Evolutionary conservation across 2,888 invertebrate species (phyloP), one percentile per base, ranked within the genome.

Genomic region (Microctonus aethiopoides): DNA sequence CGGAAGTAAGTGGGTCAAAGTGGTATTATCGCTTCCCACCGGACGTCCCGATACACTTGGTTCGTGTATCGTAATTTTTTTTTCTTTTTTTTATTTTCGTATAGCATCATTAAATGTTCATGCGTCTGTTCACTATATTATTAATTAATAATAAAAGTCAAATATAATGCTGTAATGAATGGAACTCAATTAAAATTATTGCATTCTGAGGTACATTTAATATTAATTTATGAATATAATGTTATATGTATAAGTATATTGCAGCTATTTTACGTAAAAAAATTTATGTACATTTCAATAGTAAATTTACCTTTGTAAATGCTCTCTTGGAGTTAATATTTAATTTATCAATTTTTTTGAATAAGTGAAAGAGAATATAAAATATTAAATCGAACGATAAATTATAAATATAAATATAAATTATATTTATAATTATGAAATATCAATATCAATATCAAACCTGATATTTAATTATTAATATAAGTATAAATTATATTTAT

Each of bases 21-120:
- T 65, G 52, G 74, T 74, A 77, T 80, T 80, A 78, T 79, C 77
- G 74, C 74, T 75, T 72, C 70, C 74, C 68, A 73, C 74, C 73
- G 76, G 71, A 74, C 75, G 64, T 72, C 64, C 68, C n/a, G 26
- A 22, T 26, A 62, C 39, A 62, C 46, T 62, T 46, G 46, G n/a
- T 10, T 62, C 41, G 4, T 6, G 54, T 46, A 32, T 62, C 62
- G 11, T 62, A n/a, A n/a, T 26, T 24, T 46, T 16, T 62, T n/a
- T 26, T n/a, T 46, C 39, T 13, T 62, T n/a, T n/a, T n/a, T n/a
- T n/a, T n/a, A n/a, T n/a, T n/a, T n/a, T n/a, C n/a, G n/a, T n/a
- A 39, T n/a, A 39, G n/a, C 13, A 46, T 62, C 46, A 24, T 41
- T 24, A n/a, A 29, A 46, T 26, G 24, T 10, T 5, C 26, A 29